Conservation (phyloP, 2,888 invertebrate species). For the Campoplex capitator region DNA sequence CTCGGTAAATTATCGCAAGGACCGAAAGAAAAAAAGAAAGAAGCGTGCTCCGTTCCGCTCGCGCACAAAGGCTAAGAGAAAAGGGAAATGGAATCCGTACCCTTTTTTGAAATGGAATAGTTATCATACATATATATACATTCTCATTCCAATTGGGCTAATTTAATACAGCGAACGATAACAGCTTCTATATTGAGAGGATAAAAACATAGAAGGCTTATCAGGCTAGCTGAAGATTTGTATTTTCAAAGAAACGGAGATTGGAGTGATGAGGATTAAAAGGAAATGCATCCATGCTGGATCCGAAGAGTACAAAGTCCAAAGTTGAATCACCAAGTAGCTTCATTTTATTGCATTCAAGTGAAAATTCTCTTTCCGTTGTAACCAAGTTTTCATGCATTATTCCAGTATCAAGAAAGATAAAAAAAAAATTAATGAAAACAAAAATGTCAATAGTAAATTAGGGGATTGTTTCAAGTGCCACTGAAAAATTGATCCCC, state of each 20-base stretch:
- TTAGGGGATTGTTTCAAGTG: slow-evolving; percentile 20
- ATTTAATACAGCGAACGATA: slow-evolving; percentile 8
- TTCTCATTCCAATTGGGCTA: neutral
- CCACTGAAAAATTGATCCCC: slow-evolving; percentile 52
- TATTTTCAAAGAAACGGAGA: slow-evolving; percentile 60
- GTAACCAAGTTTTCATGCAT: too few relatives aligned
- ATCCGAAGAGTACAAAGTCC: slow-evolving; percentile 48
- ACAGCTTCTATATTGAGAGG: slow-evolving; percentile 28
- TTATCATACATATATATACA: too few relatives aligned
- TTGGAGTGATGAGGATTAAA: slow-evolving; percentile 1
- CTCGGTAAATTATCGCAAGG: slow-evolving; percentile 77
- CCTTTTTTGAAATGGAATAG: slow-evolving; percentile 1
- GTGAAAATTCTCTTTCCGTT: neutral
- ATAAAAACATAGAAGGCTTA: slow-evolving; percentile 32
- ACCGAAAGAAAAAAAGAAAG: slow-evolving; percentile 24
- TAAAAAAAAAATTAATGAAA: neutral
- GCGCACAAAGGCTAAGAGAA: slow-evolving; percentile 27
- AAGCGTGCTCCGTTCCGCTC: neutral
- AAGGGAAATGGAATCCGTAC: slow-evolving; percentile 30
- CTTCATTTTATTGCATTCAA: slow-evolving; percentile 31
- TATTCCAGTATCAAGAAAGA: neutral
- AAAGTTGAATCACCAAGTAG: slow-evolving; percentile 51
- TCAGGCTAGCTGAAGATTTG: slow-evolving; percentile 14
- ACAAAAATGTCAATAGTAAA: neutral
- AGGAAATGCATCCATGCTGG: neutral